Conservation (phyloP, 2,113 vertebrate genomes). For the Hypomesus transpacificus region DNA sequence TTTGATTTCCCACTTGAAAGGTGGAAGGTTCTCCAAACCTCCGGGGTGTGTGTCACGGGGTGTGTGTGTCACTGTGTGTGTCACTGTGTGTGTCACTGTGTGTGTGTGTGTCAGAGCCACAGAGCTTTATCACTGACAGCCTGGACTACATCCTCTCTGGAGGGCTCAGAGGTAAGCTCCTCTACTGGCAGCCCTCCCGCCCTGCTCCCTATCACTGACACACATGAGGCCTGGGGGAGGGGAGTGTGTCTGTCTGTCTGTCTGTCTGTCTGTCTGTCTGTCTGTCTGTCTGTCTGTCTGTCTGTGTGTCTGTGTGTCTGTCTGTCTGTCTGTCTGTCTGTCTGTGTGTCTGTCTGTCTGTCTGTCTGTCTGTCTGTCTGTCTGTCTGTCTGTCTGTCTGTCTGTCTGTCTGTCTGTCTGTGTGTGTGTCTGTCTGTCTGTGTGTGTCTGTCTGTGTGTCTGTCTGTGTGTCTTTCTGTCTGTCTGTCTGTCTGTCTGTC, state of each 20-base stretch:
- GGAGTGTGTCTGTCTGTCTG: constrained; percentile 3
- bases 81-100: neutral
- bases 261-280: neutral
- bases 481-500: neutral
- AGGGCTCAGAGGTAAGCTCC: constrained; percentile 5
- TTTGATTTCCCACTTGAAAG: constrained; percentile 18
- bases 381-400: neutral
- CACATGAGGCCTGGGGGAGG: neutral
- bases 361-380: no score
- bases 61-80: neutral
- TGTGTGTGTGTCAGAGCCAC: neutral
- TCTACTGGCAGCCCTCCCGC: neutral
- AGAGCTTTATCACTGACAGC: neutral
- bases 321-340: no score
- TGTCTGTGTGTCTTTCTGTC: no score
- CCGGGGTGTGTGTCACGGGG: neutral
- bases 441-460: neutral
- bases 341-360: neutral
- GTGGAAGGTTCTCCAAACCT: neutral
- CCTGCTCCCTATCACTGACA: neutral
- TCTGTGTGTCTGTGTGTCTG: neutral
- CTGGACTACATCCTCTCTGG: neutral
- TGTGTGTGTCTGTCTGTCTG: neutral
- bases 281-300: neutral
- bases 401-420: no score